Percentiles rank a stretch among this genome's conserved stretches.
phyloP scores from a whole-genome alignment of 2,797 vertebrate genomes.

The Aulostomus chinensis region DNA sequence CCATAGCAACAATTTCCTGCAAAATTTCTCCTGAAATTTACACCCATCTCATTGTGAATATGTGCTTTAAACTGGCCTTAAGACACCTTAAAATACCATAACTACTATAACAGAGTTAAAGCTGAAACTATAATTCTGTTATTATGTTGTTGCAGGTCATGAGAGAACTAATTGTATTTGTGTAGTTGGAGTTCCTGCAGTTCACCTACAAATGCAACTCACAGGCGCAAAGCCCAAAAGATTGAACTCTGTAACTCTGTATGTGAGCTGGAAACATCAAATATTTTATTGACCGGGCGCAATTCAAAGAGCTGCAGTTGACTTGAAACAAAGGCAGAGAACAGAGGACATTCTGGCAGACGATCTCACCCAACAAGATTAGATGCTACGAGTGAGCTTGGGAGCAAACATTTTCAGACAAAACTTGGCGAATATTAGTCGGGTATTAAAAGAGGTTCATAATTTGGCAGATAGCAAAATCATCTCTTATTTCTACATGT shows the following conservation, averaged over 20 bases:
- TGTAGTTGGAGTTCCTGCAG: conserved; percentile 5
- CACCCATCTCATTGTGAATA: too few relatives aligned
- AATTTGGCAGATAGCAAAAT: conserved; percentile 11
- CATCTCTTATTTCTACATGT: conserved; percentile 14
- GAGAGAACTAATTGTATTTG: background rate
- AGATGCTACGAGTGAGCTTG: too few relatives aligned
- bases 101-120: too few relatives aligned
- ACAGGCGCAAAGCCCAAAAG: conserved; percentile 3
- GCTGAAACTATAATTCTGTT: too few relatives aligned
- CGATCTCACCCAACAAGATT: too few relatives aligned
- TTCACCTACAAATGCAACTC: conserved; percentile 4
- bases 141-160: conserved; percentile 1
- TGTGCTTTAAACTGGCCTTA: too few relatives aligned
- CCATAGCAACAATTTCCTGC: too few relatives aligned
- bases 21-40: too few relatives aligned
- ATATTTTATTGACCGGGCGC: conserved; percentile 6
- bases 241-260: conserved; percentile 3
- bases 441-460: conserved; percentile 19
- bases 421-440: too few relatives aligned
- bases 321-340: conserved; percentile 28
- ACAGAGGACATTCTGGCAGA: conserved; percentile 29
- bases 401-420: too few relatives aligned
- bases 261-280: conserved; percentile 16
- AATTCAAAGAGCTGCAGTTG: conserved; percentile 35
- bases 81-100: too few relatives aligned